A percentile compares a stretch with the other conserved stretches of the same genome.
These are phyloP conservation scores for Orthosia cruda DNA, from an alignment of 2,888 invertebrate species.

Conservation along the genomic window DNA sequence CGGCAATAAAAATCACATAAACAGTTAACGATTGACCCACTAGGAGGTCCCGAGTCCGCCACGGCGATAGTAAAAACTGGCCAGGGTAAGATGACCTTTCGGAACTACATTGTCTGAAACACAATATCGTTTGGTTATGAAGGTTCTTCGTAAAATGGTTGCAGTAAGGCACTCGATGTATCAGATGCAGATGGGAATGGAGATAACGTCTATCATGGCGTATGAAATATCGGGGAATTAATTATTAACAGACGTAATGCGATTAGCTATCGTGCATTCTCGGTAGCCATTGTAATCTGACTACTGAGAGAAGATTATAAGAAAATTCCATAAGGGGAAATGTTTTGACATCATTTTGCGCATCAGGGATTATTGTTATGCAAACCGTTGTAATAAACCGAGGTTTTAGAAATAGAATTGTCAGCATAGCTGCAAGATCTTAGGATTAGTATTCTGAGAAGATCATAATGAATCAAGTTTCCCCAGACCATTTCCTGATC, in stretches of 20 bases:
- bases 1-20: conserved; percentile 87
- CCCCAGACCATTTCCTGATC: background rate
- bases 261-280: conserved; percentile 85
- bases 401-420: background rate
- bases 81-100: conserved; percentile 72
- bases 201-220: conserved; percentile 86
- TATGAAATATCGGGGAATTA: conserved; percentile 88
- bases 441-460: background rate
- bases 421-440: background rate
- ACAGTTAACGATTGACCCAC: conserved; percentile 86
- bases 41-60: conserved; percentile 83
- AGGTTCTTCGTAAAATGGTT: conserved; percentile 74
- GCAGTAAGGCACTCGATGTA: conserved; percentile 74
- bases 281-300: conserved; percentile 83
- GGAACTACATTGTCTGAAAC: conserved; percentile 64
- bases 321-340: conserved; percentile 61
- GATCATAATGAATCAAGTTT: background rate
- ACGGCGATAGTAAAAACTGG: conserved; percentile 76
- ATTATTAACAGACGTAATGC: conserved; percentile 87
- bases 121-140: conserved; percentile 49
- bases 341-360: conserved; percentile 66
- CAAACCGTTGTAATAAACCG: conserved; percentile 1
- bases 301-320: conserved; percentile 74
- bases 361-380: conserved; percentile 26
- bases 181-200: conserved; percentile 81